phyloP scores from a whole-genome alignment of 2,888 invertebrate species.

The Hyles lineata region DNA sequence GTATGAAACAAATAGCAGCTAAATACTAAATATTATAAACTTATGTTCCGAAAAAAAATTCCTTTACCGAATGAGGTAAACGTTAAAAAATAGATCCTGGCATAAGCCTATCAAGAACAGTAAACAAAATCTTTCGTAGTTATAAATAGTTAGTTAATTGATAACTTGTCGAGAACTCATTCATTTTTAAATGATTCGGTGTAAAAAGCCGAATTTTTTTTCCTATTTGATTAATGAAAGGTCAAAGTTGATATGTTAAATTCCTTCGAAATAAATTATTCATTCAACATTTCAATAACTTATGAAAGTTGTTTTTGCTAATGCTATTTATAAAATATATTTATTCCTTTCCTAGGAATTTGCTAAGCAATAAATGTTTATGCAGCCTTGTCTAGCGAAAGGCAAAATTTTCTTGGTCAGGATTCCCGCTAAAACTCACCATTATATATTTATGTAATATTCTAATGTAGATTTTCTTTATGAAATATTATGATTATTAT shows the following conservation, averaged over 20 bases:
- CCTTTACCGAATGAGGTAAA: too few species aligned
- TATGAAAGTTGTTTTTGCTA: slow-evolving; percentile 21
- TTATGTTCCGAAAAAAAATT: too few species aligned
- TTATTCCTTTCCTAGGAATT: background rate
- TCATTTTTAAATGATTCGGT: background rate
- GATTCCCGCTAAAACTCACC: background rate
- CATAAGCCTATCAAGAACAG: too few species aligned
- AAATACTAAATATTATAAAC: too few species aligned
- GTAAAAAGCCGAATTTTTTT: background rate
- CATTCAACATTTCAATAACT: slow-evolving; percentile 9
- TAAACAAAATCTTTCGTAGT: too few species aligned
- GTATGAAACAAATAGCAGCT: too few species aligned
- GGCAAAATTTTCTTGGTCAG: background rate
- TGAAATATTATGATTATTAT: too few species aligned
- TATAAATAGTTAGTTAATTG: too few species aligned
- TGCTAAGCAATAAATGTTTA: background rate
- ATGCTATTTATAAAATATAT: background rate
- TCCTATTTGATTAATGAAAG: slow-evolving; percentile 30
- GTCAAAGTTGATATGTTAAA: background rate
- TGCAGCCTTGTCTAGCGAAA: background rate
- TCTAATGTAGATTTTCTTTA: too few species aligned
- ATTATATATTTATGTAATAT: too few species aligned
- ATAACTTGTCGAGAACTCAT: background rate
- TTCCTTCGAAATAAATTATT: slow-evolving; percentile 16
- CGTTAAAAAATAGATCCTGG: too few species aligned